phyloP scores from a whole-genome alignment of 2,888 invertebrate genomes.

The Hofmannophila pseudospretella region DNA sequence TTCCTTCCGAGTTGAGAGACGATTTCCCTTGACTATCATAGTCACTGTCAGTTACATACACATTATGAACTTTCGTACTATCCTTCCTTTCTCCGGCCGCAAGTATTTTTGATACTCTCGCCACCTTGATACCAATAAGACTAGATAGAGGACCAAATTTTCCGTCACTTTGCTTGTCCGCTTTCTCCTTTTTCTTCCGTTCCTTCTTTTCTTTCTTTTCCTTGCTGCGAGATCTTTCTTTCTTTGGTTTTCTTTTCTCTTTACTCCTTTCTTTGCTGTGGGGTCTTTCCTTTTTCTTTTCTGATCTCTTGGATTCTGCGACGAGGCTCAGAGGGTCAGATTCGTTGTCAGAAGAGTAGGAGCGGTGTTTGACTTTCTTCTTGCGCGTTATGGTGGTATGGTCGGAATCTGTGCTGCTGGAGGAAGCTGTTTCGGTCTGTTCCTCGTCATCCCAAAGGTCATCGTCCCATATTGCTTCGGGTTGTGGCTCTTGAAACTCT shows the following conservation, averaged over 20 bases:
- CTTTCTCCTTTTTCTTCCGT: slow-evolving; percentile 23
- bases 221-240: slow-evolving; percentile 21
- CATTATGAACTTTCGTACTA: slow-evolving; percentile 11
- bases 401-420: slow-evolving; percentile 26
- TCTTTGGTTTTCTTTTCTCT: slow-evolving; percentile 23
- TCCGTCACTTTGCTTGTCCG: slow-evolving; percentile 5
- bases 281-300: slow-evolving; percentile 48
- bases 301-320: slow-evolving; percentile 33
- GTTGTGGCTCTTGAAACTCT: slow-evolving; percentile 53
- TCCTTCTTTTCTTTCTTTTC: slow-evolving; percentile 25
- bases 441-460: slow-evolving; percentile 27
- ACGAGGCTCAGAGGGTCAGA: slow-evolving; percentile 48
- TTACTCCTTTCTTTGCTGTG: slow-evolving; percentile 54
- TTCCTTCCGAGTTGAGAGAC: slow-evolving; percentile 31
- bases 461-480: slow-evolving; percentile 50
- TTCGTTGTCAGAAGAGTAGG: slow-evolving; percentile 34
- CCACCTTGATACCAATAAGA: slow-evolving; percentile 53
- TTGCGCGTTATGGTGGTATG: slow-evolving; percentile 23
- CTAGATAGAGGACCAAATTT: slow-evolving; percentile 34
- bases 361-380: slow-evolving; percentile 33
- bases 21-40: slow-evolving; percentile 50
- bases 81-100: neutral
- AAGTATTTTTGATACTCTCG: slow-evolving; percentile 10
- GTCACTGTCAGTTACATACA: slow-evolving; percentile 37
- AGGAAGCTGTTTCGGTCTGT: slow-evolving; percentile 30